Evolutionary conservation across 2,888 invertebrate genomes (phyloP).

Genomic region (Pseudoips prasinana): DNA sequence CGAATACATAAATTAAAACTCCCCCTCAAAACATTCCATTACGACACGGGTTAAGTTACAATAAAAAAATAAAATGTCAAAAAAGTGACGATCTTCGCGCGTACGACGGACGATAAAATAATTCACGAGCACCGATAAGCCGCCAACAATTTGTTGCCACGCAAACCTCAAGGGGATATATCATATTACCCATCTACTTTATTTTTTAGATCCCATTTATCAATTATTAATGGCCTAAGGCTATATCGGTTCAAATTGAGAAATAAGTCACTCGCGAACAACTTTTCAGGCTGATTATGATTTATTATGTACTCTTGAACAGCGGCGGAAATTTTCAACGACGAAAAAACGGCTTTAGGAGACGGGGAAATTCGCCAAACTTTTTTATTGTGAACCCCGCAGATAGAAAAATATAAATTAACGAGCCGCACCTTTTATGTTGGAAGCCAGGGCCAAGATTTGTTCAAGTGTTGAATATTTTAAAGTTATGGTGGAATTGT

Average conservation of each 20-base stretch:
- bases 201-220: conserved; percentile 50
- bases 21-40: no score
- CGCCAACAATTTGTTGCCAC: conserved; percentile 16
- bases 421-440: conserved; percentile 4
- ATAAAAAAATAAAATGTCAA: conserved; percentile 14
- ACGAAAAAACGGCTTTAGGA: conserved; percentile 20
- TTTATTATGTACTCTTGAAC: conserved; percentile 43
- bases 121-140: conserved; percentile 10
- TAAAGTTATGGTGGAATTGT: no score
- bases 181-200: conserved; percentile 35
- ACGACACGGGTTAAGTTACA: no score
- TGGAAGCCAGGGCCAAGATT: neutral
- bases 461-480: no score
- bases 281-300: conserved; percentile 50
- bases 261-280: conserved; percentile 50
- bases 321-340: conserved; percentile 31
- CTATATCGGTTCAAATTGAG: conserved; percentile 49
- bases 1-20: no score
- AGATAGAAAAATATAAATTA: conserved; percentile 19
- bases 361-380: conserved; percentile 14
- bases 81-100: conserved; percentile 17
- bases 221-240: conserved; percentile 43
- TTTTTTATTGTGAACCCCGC: conserved; percentile 26
- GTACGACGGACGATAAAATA: conserved; percentile 15
- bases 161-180: conserved; percentile 19